A percentile compares a stretch with the other conserved stretches of the same genome.
phyloP scores from a whole-genome alignment of 2,888 invertebrate genomes.

The Mystacides longicornis region DNA sequence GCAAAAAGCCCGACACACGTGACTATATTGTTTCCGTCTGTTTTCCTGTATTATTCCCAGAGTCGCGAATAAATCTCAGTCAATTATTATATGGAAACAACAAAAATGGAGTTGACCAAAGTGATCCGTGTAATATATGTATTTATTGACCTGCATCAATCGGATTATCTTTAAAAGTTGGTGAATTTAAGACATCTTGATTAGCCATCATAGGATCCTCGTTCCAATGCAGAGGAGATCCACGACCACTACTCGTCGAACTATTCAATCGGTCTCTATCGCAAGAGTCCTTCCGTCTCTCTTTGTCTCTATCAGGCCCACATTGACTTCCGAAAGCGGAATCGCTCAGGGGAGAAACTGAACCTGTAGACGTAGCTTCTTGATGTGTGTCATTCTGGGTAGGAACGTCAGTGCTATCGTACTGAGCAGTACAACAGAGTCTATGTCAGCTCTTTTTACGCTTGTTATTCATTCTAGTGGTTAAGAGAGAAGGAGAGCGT shows the following conservation, averaged over 20 bases:
- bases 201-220: conserved; percentile 3
- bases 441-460: conserved; percentile 19
- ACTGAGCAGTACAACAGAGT: conserved; percentile 28
- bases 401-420: conserved; percentile 34
- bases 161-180: conserved; percentile 6
- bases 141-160: conserved; percentile 19
- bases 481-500: neutral
- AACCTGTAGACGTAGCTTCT: conserved; percentile 32
- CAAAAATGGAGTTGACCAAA: conserved; percentile 3
- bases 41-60: neutral
- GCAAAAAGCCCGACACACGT: no score
- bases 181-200: conserved; percentile 3
- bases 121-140: neutral
- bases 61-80: neutral
- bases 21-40: neutral
- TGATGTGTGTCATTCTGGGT: conserved; percentile 33
- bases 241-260: conserved; percentile 44
- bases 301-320: conserved; percentile 39
- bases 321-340: conserved; percentile 45
- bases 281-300: conserved; percentile 32
- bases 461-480: neutral
- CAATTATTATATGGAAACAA: neutral
- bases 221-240: conserved; percentile 43
- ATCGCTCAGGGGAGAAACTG: conserved; percentile 46
- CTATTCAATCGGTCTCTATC: conserved; percentile 33